Evolutionary conservation across 1,140 invertebrate genomes (phyloP), one percentile per base, ranked within the genome.

Genomic region (Heliconius hermathena): DNA sequence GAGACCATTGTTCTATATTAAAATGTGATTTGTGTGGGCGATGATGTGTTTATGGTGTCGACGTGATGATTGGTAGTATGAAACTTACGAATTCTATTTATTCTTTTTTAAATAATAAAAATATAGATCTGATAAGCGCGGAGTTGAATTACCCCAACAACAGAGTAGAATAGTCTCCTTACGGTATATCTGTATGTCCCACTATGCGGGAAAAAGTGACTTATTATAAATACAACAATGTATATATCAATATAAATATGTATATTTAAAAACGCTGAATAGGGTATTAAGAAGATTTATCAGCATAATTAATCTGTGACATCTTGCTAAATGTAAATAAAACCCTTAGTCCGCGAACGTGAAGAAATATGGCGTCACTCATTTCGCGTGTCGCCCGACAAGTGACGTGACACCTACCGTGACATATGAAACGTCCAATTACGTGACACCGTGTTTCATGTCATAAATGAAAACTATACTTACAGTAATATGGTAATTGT

Each of bases 1-100:
- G 76, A 49, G 26, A 71, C 76, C 70, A 71, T 77, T 54, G 46
- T 71, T 77, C 70, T 71, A 16, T 77, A 77, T 72, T 77, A 77
- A 77, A 72, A 77, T 72, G 46, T 49, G 76, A 77, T 77, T 71
- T 77, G 71, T 72, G n/a, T 57, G n/a, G 9, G 26, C 4, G 11
- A 57, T 57, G n/a, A 22, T 57, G n/a, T n/a, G n/a, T n/a, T n/a
- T 57, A 57, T 22, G n/a, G 1, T 57, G 60, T 5, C 26, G 9
- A 29, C 11, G 1, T 57, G n/a, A 22, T 11, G n/a, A 57, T 57
- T 57, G n/a, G n/a, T 57, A n/a, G 22, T 57, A 0, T 2, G 18
- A 18, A 36, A 36, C 33, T 52, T 52, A 8, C 49, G 6, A 36
- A 36, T 36, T 36, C 33, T 36, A 36, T 36, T 36, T 36, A 36